Evolutionary conservation across 1,140 invertebrate species (phyloP), one percentile per base, ranked within the genome.

Genomic region (Euura lappo): DNA sequence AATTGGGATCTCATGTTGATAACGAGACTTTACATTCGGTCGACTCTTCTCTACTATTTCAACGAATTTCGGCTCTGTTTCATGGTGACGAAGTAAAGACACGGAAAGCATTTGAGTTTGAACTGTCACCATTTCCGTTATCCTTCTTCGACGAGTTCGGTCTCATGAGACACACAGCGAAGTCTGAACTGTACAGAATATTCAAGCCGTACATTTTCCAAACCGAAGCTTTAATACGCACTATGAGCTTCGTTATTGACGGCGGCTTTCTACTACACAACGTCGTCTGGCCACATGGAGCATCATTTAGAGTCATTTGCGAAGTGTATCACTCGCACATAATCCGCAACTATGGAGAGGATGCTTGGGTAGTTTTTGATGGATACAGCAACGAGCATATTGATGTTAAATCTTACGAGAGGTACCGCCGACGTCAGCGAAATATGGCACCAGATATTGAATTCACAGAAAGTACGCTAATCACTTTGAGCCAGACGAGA

Each of bases 1-100:
- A 51, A 51, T 7, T 11, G 47, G 47, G 47, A 51, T 7, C 11
- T 51, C 47, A 51, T 11, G 11, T 51, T 51, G 47, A 51, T 11
- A 51, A 51, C 1, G 47, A 11, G 6, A 6, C 6, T 51, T 51
- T 11, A 7, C 47, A 51, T 51, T 51, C 47, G 11, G 70, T 85
- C 70, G 80, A 86, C 76, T 81, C 82, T 69, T 65, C 79, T 71
- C 76, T 84, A 75, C 76, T 88, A 11, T 87, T 85, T 75, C 84
- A 87, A 80, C 75, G 81, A 70, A 85, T 87, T 45, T 69, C 65
- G 45, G 73, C 72, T 46, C 74, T 77, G 51, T 75, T 77, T 70
- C 71, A 77, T 13, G 71, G 75, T 65, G 45, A 73, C 70, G 68
- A 72, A 69, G 75, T 79, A 73, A 73, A 84, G 75, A 75, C 83